Conservation (phyloP, 2,113 vertebrate species). For the Gobio gobio region DNA sequence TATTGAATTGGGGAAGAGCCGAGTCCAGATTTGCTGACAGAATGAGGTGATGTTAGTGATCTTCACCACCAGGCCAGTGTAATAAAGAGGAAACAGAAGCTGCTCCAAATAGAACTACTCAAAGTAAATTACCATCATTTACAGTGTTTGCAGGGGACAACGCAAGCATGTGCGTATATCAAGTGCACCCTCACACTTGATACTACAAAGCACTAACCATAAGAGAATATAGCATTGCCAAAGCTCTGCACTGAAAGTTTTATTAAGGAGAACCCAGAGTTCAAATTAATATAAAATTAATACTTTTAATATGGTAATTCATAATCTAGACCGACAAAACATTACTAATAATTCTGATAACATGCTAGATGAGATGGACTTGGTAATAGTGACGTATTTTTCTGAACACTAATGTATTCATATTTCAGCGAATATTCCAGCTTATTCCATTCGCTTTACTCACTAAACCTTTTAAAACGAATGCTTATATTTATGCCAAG, state of each 20-base stretch:
- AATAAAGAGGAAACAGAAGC: conserved; percentile 27
- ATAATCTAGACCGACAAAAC: too few relatives aligned
- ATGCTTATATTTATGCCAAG: too few relatives aligned
- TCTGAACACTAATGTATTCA: too few relatives aligned
- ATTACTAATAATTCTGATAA: too few relatives aligned
- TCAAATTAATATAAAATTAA: not conserved
- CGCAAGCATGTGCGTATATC: too few relatives aligned
- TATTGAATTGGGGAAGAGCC: not conserved
- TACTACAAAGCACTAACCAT: not conserved
- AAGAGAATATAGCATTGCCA: not conserved
- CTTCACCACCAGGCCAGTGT: conserved; percentile 23
- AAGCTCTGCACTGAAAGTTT: not conserved
- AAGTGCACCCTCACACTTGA: not conserved
- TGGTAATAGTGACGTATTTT: too few relatives aligned
- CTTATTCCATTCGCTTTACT: too few relatives aligned
- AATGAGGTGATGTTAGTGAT: conserved; percentile 32
- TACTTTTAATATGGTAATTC: not conserved
- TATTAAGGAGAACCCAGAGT: not conserved
- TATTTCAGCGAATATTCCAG: too few relatives aligned
- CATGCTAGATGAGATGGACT: too few relatives aligned
- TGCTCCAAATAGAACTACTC: conserved; percentile 44
- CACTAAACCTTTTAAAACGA: too few relatives aligned
- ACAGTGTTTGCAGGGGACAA: not conserved
- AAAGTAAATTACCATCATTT: conserved; percentile 47
- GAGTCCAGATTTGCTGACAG: conserved; percentile 22